These are phyloP conservation scores for Mugil cephalus DNA, from an alignment of 2,113 vertebrate genomes.

Conservation along the genomic window DNA sequence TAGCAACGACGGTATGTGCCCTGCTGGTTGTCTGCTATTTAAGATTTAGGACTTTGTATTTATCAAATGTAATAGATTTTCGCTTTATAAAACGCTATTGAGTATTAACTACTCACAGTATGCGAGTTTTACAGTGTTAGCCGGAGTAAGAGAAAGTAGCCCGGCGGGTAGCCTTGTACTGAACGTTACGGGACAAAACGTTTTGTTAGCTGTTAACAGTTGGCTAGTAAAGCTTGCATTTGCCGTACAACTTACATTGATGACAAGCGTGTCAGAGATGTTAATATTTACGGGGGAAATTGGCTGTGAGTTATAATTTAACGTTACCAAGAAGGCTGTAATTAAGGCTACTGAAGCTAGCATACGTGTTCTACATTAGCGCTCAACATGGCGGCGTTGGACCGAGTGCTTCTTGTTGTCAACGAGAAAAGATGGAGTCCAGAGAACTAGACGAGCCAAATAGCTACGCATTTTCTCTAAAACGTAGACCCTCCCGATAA, in stretches of 20 bases:
- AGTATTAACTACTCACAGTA: not conserved
- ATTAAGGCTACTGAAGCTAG: not conserved
- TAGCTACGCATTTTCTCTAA: not conserved
- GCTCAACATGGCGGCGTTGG: constrained; percentile 76
- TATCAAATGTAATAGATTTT: too few relatives aligned
- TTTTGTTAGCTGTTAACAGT: not conserved
- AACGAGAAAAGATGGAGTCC: constrained; percentile 75
- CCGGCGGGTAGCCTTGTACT: not conserved
- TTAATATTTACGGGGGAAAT: accelerated
- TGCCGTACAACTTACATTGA: too few relatives aligned
- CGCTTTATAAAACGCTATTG: not conserved
- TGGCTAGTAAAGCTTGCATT: not conserved
- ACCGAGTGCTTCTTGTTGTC: constrained; percentile 65
- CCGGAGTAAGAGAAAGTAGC: not conserved
- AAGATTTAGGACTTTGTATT: too few relatives aligned
- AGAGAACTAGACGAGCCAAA: constrained; percentile 6
- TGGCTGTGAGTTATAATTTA: not conserved
- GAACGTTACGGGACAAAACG: constrained; percentile 9
- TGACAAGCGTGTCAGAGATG: accelerated
- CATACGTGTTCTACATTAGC: constrained; percentile 25
- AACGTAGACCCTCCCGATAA: accelerated
- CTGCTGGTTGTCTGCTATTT: not conserved
- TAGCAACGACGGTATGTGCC: constrained; percentile 10
- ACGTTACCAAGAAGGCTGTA: not conserved
- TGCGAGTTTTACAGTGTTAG: not conserved